Percentiles rank a stretch among this genome's conserved stretches.
These are phyloP conservation scores for Pseudochaenichthys georgianus DNA, from an alignment of 2,797 vertebrate species.

Conservation along the genomic window DNA sequence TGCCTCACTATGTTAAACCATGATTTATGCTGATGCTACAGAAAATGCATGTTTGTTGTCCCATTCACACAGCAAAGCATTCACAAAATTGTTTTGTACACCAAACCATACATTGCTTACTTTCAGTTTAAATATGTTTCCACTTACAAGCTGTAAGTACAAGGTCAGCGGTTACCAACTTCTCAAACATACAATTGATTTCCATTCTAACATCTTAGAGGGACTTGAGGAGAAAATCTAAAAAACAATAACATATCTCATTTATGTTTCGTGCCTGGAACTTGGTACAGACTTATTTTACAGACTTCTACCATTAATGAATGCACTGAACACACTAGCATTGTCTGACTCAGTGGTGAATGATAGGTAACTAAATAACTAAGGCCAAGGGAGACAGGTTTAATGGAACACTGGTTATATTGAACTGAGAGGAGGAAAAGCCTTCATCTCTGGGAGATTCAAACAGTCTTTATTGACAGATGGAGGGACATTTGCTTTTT, in stretches of 20 bases:
- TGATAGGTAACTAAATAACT: constrained; percentile 60
- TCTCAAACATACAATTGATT: neutral
- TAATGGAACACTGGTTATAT: constrained; percentile 45
- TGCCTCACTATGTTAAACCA: constrained; percentile 26
- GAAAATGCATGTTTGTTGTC: constrained; percentile 26
- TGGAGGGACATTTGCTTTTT: constrained; percentile 1
- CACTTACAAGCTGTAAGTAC: constrained; percentile 2
- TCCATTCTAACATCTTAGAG: neutral
- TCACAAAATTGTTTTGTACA: constrained; percentile 8
- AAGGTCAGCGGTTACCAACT: neutral
- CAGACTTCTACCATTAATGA: neutral
- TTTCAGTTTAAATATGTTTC: constrained; percentile 3
- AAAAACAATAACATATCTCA: neutral
- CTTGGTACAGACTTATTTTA: neutral
- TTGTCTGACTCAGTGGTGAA: constrained; percentile 24
- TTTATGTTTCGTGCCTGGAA: neutral
- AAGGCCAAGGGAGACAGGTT: constrained; percentile 6
- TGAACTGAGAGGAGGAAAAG: neutral
- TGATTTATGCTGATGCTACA: constrained; percentile 36
- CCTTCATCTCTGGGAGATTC: neutral
- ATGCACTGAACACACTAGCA: constrained; percentile 14
- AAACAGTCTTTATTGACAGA: constrained; percentile 19
- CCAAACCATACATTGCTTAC: neutral
- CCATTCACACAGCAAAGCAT: neutral
- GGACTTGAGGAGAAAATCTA: neutral